These are phyloP conservation scores for Clytia hemisphaerica DNA, from an alignment of 30 jellyfish, hydroid and myxozoan species.

Conservation along the genomic window DNA sequence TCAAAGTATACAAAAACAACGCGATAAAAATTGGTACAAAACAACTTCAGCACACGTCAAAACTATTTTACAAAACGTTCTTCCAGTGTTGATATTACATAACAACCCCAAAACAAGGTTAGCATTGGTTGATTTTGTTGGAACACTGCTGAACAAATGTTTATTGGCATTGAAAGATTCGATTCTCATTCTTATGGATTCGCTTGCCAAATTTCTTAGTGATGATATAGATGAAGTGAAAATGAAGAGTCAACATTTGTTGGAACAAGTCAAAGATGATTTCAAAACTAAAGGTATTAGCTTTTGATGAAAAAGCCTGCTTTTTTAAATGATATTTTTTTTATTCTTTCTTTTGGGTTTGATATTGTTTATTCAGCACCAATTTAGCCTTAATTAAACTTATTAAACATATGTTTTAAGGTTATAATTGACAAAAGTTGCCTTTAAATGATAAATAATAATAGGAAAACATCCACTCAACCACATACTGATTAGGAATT, in stretches of 20 bases:
- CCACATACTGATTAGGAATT: too few relatives aligned
- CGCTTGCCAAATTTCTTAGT: constrained; percentile 46
- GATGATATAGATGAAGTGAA: constrained; percentile 56
- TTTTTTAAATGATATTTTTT: background rate
- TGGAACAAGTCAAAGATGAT: constrained; percentile 13
- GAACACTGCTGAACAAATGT: constrained; percentile 26
- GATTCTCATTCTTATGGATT: constrained; percentile 32
- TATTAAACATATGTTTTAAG: too few relatives aligned
- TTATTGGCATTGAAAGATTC: constrained; percentile 29
- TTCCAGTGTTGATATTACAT: constrained; percentile 38
- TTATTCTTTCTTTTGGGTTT: background rate
- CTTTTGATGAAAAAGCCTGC: background rate
- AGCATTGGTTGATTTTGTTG: constrained; percentile 37
- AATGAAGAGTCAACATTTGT: background rate
- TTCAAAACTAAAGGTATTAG: constrained; percentile 20
- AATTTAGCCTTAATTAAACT: too few relatives aligned
- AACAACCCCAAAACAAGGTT: constrained; percentile 29
- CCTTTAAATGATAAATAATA: too few relatives aligned
- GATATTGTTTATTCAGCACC: too few relatives aligned
- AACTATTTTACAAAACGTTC: constrained; percentile 35
- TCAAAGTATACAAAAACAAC: background rate
- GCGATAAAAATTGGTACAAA: constrained; percentile 57
- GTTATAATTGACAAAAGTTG: too few relatives aligned
- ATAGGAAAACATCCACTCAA: too few relatives aligned
- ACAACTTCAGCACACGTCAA: constrained; percentile 41